Base-by-base conservation (phyloP, 2,797 vertebrate species). In the Cichlasoma orientale region DNA sequence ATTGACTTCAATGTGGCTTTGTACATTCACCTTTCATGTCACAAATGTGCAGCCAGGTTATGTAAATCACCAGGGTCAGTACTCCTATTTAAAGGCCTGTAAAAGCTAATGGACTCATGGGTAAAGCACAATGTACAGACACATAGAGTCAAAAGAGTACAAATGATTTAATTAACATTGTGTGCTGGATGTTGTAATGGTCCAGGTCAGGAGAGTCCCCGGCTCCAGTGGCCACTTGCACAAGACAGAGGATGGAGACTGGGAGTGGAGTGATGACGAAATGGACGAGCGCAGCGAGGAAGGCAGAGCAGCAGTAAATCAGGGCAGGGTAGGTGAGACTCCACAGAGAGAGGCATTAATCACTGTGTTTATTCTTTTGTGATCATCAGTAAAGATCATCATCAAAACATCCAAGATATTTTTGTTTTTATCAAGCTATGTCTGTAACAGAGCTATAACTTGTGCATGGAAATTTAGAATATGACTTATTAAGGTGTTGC, bases 211-310 rank as follows among this genome's bases (percentile, higher is more conserved):
- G 86, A 95, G 98, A 91, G 98, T 99, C 56, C 98, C 98, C 0
- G 98, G 98, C 83, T 99, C 98, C 68, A 99, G 98, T 2, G 98
- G 98, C 63, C 98, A 99, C 87, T 96, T 99, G 75, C 98, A 99
- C 94, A 99, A 99, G 94, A 99, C 97, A 0, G 98, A 98, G 91
- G 97, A 99, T 33, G 98, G 98, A 18, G 98, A 98, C 84, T 99
- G 98, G 98, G 98, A 99, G 90, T 99, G 98, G 98, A 99, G 98
- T 16, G 98, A 99, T 4, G 97, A 99, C 2, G 98, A 99, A 93
- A 95, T 99, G 96, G 97, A 99, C 56, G 97, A 97, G 78, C 96
- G 96, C 85, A 99, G 97, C 0, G 97, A 98, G 82, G 98, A 99
- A 91, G 97, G 97, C 72, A 97, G 97, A 90, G 97, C 97, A 4